phyloP scores from a whole-genome alignment of 2,797 vertebrate species.

The Neosalanx taihuensis region DNA sequence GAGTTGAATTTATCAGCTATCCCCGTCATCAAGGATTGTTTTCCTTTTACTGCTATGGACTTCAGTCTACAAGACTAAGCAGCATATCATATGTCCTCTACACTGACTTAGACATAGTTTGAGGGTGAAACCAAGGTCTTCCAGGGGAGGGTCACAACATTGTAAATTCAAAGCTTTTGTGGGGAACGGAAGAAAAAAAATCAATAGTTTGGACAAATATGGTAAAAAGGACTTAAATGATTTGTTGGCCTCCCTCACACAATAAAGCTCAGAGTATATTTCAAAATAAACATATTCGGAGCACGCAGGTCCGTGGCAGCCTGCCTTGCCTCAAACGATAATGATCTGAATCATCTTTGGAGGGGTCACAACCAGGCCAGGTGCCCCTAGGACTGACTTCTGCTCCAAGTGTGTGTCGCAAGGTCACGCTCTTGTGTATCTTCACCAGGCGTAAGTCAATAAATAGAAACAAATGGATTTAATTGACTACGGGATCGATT shows the following conservation, averaged over 20 bases:
- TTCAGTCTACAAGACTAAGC: conserved; percentile 25
- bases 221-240: conserved; percentile 60
- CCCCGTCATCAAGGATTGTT: conserved; percentile 8
- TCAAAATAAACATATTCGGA: conserved; percentile 38
- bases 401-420: not conserved
- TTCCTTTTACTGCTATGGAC: conserved; percentile 33
- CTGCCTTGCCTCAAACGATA: conserved; percentile 20
- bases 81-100: conserved; percentile 50
- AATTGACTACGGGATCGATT: conserved; percentile 67
- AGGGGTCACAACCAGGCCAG: not conserved
- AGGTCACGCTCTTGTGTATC: conserved; percentile 25
- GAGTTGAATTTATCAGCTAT: conserved; percentile 46
- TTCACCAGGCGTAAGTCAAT: conserved; percentile 56
- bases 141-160: conserved; percentile 56
- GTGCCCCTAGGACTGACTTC: not conserved
- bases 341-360: conserved; percentile 3
- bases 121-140: conserved; percentile 58
- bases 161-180: conserved; percentile 47
- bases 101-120: conserved; percentile 38
- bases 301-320: conserved; percentile 42
- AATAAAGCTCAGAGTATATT: conserved; percentile 27
- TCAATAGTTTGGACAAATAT: conserved; percentile 60
- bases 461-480: conserved; percentile 69
- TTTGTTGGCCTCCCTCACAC: conserved; percentile 51
- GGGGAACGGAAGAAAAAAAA: conserved; percentile 13